These are phyloP conservation scores for Diloba caeruleocephala DNA, from an alignment of 2,888 invertebrate species.

Conservation along the genomic window DNA sequence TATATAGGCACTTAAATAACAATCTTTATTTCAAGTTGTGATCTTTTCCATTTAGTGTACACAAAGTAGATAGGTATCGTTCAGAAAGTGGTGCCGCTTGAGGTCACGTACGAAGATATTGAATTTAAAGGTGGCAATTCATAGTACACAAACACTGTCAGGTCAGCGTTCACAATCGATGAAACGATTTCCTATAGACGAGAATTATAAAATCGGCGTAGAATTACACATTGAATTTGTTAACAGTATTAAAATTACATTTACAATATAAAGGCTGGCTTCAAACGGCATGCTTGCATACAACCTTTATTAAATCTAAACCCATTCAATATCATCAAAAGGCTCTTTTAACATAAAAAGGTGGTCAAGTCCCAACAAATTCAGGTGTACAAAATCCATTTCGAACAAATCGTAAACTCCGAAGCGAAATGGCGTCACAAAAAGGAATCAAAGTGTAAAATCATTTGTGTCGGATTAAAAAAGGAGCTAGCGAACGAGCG, in stretches of 20 bases:
- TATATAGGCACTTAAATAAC: conserved; percentile 37
- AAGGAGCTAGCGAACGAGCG: conserved; percentile 85
- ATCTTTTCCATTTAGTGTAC: conserved; percentile 25
- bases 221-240: conserved; percentile 42
- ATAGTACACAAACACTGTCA: conserved; percentile 28
- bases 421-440: conserved; percentile 80
- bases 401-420: conserved; percentile 72
- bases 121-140: conserved; percentile 35
- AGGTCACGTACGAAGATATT: conserved; percentile 40
- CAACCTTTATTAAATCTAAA: conserved; percentile 50
- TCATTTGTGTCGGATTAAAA: conserved; percentile 88
- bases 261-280: conserved; percentile 43
- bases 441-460: conserved; percentile 86
- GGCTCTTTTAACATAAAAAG: conserved; percentile 50
- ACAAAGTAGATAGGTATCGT: conserved; percentile 6
- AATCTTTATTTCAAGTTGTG: conserved; percentile 21
- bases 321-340: conserved; percentile 51
- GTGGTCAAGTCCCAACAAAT: conserved; percentile 45
- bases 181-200: conserved; percentile 11
- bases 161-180: conserved; percentile 35
- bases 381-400: conserved; percentile 59
- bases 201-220: conserved; percentile 42
- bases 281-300: conserved; percentile 33
- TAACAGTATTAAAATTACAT: conserved; percentile 50
- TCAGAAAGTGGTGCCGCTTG: conserved; percentile 13